These are phyloP conservation scores for Catharus minimus DNA, from an alignment of 2,113 vertebrate genomes.

Conservation along the genomic window DNA sequence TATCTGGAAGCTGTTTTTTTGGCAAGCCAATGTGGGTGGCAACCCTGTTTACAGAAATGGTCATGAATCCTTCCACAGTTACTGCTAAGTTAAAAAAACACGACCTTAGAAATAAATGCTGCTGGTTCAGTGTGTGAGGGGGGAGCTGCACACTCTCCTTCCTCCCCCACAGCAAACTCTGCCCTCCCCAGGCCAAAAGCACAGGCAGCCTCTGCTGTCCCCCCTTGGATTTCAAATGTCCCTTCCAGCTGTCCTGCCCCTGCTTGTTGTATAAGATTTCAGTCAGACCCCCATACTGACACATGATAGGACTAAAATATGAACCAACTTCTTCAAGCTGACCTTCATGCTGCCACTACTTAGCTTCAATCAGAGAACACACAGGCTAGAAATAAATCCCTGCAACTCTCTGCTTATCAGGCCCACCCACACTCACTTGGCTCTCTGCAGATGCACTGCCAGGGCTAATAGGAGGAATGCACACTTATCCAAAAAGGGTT, in stretches of 20 bases:
- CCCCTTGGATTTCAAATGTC: not conserved
- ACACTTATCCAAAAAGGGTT: not conserved
- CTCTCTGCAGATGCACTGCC: not conserved
- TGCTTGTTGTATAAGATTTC: rapidly evolving
- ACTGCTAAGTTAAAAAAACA: not conserved
- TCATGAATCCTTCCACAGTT: not conserved
- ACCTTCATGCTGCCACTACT: not conserved
- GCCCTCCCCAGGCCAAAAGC: not conserved
- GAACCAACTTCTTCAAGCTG: not conserved
- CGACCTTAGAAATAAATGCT: not conserved
- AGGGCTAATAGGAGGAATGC: not conserved
- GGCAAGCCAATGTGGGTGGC: conserved; percentile 10
- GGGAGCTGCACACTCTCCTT: not conserved
- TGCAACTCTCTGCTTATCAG: not conserved
- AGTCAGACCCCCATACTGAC: not conserved
- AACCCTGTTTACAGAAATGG: conserved; percentile 7
- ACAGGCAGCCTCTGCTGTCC: not conserved
- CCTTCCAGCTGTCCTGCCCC: not conserved
- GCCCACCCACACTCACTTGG: not conserved
- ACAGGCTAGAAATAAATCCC: conserved; percentile 16
- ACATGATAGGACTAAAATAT: not conserved
- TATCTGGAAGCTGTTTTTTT: not conserved
- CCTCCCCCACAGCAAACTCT: not conserved
- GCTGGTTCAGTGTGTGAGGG: not conserved
- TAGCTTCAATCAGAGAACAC: not conserved